Conservation (phyloP, 2,888 invertebrate genomes). For the Thysanoteuthis rhombus region DNA sequence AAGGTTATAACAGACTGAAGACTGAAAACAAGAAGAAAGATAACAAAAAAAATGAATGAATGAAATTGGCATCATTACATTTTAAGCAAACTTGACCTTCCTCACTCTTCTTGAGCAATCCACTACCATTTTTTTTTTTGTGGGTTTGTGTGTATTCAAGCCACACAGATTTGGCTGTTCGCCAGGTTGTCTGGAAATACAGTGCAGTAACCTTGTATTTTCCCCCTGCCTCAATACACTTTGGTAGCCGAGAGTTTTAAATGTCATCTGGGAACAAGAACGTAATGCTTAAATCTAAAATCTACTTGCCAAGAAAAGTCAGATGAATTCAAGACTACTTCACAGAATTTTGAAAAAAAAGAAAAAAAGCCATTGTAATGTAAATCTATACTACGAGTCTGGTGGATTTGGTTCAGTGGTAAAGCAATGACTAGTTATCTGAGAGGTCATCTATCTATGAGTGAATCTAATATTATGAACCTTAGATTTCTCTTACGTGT, state of each 20-base stretch:
- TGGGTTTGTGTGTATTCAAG: neutral
- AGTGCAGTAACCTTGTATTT: neutral
- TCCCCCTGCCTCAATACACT: neutral
- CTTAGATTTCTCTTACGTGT: too few species aligned
- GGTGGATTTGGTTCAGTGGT: too few species aligned
- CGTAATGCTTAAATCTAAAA: neutral
- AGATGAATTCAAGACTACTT: neutral
- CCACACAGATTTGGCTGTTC: neutral
- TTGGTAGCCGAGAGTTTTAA: neutral
- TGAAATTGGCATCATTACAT: neutral
- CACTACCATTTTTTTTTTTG: neutral
- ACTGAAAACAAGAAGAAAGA: neutral
- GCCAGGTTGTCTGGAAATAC: constrained; percentile 12
- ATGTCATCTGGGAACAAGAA: neutral
- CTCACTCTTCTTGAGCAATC: neutral
- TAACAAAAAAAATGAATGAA: neutral
- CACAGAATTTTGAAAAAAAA: neutral
- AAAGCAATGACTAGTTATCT: too few species aligned
- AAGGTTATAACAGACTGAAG: neutral
- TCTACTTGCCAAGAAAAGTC: neutral
- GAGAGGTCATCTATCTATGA: too few species aligned
- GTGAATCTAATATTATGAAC: too few species aligned
- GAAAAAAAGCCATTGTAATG: neutral
- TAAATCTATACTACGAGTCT: too few species aligned
- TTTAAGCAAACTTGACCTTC: neutral